A percentile compares a stretch with the other conserved stretches of the same genome.
These are phyloP conservation scores for Apamea crenata DNA, from an alignment of 2,888 invertebrate genomes.

Conservation along the genomic window DNA sequence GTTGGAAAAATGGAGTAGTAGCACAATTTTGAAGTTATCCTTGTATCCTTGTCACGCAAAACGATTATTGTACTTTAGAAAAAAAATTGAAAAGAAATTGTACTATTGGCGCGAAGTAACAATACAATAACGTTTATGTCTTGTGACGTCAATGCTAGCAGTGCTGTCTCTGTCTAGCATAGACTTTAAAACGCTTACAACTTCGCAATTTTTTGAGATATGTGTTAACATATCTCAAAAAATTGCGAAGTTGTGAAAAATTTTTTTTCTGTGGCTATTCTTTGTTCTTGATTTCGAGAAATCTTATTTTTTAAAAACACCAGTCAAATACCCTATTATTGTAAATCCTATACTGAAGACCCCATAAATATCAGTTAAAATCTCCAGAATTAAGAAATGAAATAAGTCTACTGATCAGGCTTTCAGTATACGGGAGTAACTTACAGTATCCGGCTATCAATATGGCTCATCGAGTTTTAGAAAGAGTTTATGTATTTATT, in stretches of 20 bases:
- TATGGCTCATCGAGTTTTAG: background rate
- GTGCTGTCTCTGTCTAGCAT: background rate
- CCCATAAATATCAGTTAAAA: background rate
- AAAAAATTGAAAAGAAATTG: too few relatives aligned
- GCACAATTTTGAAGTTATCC: background rate
- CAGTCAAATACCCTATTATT: background rate
- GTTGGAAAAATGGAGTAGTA: background rate
- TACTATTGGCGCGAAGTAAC: background rate
- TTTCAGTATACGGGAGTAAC: slow-evolving; percentile 25
- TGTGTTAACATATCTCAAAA: too few relatives aligned
- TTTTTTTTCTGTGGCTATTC: background rate
- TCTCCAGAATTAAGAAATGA: background rate
- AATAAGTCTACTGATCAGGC: background rate
- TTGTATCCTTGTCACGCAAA: background rate
- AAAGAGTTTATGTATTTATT: background rate
- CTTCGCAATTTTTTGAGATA: background rate
- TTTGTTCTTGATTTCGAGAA: background rate
- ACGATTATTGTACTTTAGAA: background rate
- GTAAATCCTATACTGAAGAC: background rate
- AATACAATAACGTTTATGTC: background rate
- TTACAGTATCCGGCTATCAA: background rate
- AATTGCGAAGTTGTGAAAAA: too few relatives aligned
- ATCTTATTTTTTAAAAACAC: background rate
- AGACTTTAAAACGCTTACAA: background rate
- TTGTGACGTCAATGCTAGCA: background rate